phyloP scores from a whole-genome alignment of 2,888 invertebrate genomes.

The Leptinotarsa peninsularis region DNA sequence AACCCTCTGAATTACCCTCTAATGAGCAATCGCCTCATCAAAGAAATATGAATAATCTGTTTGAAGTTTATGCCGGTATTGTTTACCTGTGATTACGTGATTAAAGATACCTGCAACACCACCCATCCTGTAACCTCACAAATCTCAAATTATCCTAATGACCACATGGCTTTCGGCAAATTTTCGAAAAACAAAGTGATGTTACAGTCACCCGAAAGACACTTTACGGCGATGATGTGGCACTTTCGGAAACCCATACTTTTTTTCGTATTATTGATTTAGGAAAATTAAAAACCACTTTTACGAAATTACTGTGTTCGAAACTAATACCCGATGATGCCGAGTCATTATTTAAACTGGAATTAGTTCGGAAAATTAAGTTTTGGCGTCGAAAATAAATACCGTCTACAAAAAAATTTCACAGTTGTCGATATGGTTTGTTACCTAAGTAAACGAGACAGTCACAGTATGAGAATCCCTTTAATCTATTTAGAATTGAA shows the following conservation, averaged over 20 bases:
- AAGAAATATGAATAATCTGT: not conserved
- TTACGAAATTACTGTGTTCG: constrained; percentile 52
- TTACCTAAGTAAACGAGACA: constrained; percentile 54
- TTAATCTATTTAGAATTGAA: constrained; percentile 45
- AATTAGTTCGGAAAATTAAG: constrained; percentile 55
- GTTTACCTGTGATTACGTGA: constrained; percentile 18
- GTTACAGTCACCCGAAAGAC: constrained; percentile 49
- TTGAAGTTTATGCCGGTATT: constrained; percentile 11
- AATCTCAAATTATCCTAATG: constrained; percentile 53
- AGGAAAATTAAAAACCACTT: constrained; percentile 57
- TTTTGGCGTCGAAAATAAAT: constrained; percentile 56
- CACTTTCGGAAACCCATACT: constrained; percentile 50
- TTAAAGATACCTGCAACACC: constrained; percentile 25
- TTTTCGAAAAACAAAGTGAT: constrained; percentile 54
- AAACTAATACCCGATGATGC: constrained; percentile 50
- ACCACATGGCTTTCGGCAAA: constrained; percentile 49
- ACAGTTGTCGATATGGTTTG: constrained; percentile 55
- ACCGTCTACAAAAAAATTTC: constrained; percentile 56
- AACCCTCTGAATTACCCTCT: not conserved
- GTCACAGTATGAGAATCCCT: constrained; percentile 44
- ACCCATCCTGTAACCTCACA: constrained; percentile 34
- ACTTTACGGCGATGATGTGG: constrained; percentile 55
- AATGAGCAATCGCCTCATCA: not conserved
- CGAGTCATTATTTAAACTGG: constrained; percentile 56
- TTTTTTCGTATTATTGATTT: constrained; percentile 54